Evolutionary conservation across 1,140 invertebrate genomes (phyloP).

Genomic region (Hydropsyche tenuis): DNA sequence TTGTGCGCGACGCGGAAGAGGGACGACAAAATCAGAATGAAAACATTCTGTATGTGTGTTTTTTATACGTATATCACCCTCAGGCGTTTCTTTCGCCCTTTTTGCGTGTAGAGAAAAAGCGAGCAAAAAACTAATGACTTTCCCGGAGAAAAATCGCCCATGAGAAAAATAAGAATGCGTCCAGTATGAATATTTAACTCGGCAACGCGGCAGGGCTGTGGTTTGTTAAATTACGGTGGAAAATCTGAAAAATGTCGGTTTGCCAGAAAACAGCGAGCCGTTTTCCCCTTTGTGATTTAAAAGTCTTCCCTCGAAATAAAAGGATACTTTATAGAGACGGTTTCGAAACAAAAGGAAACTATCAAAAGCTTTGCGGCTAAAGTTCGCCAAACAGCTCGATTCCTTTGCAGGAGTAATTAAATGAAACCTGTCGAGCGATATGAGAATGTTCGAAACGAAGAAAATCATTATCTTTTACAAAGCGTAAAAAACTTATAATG

Average conservation of each 20-base stretch:
- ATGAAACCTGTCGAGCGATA: not conserved
- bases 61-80: too few species aligned
- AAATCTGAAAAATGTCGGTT: too few species aligned
- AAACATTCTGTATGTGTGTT: slow-evolving; percentile 3
- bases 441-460: not conserved
- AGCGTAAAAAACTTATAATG: slow-evolving; percentile 4
- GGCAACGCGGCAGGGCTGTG: too few species aligned
- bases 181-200: too few species aligned
- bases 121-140: slow-evolving; percentile 11
- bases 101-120: not conserved
- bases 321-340: not conserved
- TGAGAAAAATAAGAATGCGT: not conserved
- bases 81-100: not conserved
- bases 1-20: not conserved
- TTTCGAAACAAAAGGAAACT: not conserved
- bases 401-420: not conserved
- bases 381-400: not conserved
- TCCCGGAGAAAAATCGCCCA: not conserved
- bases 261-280: too few species aligned
- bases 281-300: too few species aligned
- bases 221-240: too few species aligned
- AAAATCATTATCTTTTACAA: not conserved
- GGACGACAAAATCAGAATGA: slow-evolving; percentile 4
- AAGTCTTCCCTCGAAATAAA: too few species aligned
- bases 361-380: not conserved